Conservation (phyloP, 2,888 invertebrate species). For the Nephrotoma guestfalica region DNA sequence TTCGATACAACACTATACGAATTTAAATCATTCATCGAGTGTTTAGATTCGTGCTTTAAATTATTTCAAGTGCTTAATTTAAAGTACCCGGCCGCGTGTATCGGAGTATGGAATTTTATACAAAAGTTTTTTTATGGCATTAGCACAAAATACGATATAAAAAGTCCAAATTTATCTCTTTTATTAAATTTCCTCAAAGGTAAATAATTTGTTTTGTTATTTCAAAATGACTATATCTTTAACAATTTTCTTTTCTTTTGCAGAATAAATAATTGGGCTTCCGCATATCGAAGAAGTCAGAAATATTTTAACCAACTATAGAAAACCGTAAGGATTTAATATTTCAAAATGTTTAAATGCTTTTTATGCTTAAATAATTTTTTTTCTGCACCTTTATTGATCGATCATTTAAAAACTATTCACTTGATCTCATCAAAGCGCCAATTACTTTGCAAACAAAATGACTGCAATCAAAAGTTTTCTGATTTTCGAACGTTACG, state of each 20-base stretch:
- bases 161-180: no score
- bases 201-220: no score
- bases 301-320: no score
- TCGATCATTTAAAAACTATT: neutral
- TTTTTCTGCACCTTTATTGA: neutral
- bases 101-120: no score
- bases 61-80: slow-evolving; percentile 5
- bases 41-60: slow-evolving; percentile 10
- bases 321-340: neutral
- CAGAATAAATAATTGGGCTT: no score
- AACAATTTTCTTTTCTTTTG: no score
- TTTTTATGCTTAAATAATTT: neutral
- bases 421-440: neutral
- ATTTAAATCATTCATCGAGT: slow-evolving; percentile 8
- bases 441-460: neutral
- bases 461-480: neutral
- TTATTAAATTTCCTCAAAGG: no score
- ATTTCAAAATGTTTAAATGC: neutral
- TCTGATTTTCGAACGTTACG: neutral
- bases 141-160: no score
- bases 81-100: slow-evolving; percentile 4
- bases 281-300: no score
- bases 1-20: slow-evolving; percentile 12
- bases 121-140: no score
- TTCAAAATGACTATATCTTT: no score